Evolutionary conservation across 2,113 vertebrate genomes (phyloP).

Genomic region (Chaetodon auriga): DNA sequence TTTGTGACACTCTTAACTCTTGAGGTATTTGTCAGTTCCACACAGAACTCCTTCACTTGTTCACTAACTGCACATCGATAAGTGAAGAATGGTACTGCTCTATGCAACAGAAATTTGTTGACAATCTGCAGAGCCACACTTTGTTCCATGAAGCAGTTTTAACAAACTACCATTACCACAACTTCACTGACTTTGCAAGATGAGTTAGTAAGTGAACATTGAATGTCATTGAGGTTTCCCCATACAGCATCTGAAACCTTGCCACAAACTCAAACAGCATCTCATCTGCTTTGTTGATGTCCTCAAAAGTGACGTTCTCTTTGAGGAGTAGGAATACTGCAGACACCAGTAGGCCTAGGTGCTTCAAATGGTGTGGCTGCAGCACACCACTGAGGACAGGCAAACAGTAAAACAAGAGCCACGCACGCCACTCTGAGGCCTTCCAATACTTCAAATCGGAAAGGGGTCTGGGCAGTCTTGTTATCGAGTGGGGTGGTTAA

Average conservation of each 20-base stretch:
- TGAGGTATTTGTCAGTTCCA: not conserved
- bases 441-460: not conserved
- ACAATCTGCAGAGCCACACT: slow-evolving; percentile 1
- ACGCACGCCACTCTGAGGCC: not conserved
- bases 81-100: not conserved
- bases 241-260: not conserved
- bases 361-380: not conserved
- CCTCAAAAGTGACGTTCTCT: not conserved
- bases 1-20: not conserved
- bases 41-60: no score
- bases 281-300: not conserved
- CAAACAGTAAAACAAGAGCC: not conserved
- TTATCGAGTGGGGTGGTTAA: not conserved
- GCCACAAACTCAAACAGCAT: not conserved
- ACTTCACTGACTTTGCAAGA: not conserved
- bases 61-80: not conserved
- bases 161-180: not conserved
- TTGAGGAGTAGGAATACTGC: not conserved
- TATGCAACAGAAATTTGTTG: not conserved
- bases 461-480: not conserved
- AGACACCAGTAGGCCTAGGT: not conserved
- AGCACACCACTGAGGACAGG: not conserved
- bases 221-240: not conserved
- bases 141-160: not conserved
- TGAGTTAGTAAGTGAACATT: not conserved